Conservation (phyloP, 37 sponge, comb jelly and placozoan genomes). For the Halichondria panicea region DNA sequence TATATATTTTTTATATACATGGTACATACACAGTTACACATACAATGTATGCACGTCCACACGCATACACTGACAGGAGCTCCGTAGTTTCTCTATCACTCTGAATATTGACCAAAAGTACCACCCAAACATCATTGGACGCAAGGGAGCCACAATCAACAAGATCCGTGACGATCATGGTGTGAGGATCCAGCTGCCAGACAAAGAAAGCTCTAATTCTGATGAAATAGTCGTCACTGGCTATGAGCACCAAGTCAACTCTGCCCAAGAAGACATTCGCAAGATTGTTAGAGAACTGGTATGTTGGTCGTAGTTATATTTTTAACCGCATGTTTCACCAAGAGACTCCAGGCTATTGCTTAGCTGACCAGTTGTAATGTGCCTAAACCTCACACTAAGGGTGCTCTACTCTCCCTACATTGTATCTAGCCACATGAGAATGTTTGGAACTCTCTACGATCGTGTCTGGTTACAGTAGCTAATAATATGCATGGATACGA, state of each 20-base stretch:
- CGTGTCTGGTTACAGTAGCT: too few species aligned
- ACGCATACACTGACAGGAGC: slow-evolving; percentile 46
- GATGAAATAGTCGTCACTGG: slow-evolving; percentile 78
- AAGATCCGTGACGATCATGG: slow-evolving; percentile 75
- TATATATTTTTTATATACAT: background rate
- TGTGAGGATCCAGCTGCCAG: slow-evolving; percentile 81
- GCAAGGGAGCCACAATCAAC: slow-evolving; percentile 76
- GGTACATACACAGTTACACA: background rate
- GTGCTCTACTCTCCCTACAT: too few species aligned
- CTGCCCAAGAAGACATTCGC: slow-evolving; percentile 76
- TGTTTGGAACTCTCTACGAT: too few species aligned
- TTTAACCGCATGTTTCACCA: too few species aligned
- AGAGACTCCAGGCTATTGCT: too few species aligned
- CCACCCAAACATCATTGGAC: slow-evolving; percentile 90
- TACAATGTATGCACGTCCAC: background rate
- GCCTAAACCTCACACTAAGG: too few species aligned
- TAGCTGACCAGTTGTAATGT: too few species aligned
- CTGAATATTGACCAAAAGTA: slow-evolving; percentile 64
- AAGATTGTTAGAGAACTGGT: slow-evolving; percentile 84
- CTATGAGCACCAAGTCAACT: slow-evolving; percentile 84
- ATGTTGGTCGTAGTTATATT: too few species aligned
- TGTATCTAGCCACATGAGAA: too few species aligned
- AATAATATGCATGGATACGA: too few species aligned
- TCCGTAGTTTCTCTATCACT: slow-evolving; percentile 62
- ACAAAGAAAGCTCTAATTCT: slow-evolving; percentile 36